Conservation (phyloP, 2,797 vertebrate species). For the Vultur gryphus region DNA sequence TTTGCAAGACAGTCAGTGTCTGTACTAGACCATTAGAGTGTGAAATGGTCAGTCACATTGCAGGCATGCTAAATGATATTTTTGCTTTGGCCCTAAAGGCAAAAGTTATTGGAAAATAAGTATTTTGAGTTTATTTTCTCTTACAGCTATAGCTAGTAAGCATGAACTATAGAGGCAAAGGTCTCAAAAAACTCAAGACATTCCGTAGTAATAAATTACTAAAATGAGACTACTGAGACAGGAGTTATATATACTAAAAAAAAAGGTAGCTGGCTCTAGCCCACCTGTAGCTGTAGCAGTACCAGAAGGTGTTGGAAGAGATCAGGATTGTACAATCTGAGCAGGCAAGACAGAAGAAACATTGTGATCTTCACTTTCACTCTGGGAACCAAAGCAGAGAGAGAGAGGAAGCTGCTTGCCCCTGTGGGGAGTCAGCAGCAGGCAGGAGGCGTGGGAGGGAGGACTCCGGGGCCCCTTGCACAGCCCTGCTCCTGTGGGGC, state of each 20-base stretch:
- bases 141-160: neutral
- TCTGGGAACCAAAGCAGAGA: neutral
- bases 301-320: neutral
- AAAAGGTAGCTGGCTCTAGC: neutral
- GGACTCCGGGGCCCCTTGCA: too few species aligned
- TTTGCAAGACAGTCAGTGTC: neutral
- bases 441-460: neutral
- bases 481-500: accelerated
- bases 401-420: neutral
- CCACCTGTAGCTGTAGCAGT: neutral
- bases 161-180: neutral
- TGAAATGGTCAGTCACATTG: neutral
- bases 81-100: neutral
- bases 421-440: neutral
- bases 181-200: neutral
- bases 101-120: neutral
- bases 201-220: neutral
- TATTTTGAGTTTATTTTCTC: neutral
- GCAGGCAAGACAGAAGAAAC: neutral
- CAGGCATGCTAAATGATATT: neutral
- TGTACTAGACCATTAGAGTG: neutral
- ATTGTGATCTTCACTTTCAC: neutral
- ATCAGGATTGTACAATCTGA: neutral
- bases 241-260: neutral
- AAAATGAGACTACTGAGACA: neutral